phyloP scores from a whole-genome alignment of 1,140 invertebrate genomes.

The Metopolophium dirhodum region DNA sequence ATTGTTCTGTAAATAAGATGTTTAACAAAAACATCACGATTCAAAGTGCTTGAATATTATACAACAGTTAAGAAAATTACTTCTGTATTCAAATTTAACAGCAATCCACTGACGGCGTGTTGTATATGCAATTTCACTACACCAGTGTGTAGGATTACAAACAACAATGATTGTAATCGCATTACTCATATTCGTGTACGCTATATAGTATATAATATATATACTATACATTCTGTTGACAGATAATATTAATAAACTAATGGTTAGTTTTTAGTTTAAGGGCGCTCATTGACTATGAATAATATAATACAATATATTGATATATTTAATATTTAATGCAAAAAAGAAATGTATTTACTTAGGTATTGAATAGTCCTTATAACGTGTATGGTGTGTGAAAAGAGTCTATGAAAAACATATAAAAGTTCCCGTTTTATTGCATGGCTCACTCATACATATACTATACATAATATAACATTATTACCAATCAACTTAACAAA shows the following conservation, averaged over 20 bases:
- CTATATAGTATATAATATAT: too few species aligned
- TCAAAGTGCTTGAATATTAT: neutral
- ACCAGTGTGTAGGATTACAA: neutral
- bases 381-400: neutral
- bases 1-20: neutral
- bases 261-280: neutral
- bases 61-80: neutral
- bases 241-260: neutral
- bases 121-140: conserved; percentile 43
- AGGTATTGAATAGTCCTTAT: neutral
- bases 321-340: neutral
- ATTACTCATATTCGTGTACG: neutral
- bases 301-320: neutral
- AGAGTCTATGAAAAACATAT: neutral
- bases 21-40: neutral
- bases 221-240: neutral
- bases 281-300: neutral
- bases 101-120: neutral
- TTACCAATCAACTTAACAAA: neutral
- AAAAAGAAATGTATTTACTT: neutral
- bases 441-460: neutral
- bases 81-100: neutral
- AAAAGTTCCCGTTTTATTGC: neutral
- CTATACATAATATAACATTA: neutral
- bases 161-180: neutral